Conservation (phyloP, 2,888 invertebrate species). For the Sarcophaga rosellei region DNA sequence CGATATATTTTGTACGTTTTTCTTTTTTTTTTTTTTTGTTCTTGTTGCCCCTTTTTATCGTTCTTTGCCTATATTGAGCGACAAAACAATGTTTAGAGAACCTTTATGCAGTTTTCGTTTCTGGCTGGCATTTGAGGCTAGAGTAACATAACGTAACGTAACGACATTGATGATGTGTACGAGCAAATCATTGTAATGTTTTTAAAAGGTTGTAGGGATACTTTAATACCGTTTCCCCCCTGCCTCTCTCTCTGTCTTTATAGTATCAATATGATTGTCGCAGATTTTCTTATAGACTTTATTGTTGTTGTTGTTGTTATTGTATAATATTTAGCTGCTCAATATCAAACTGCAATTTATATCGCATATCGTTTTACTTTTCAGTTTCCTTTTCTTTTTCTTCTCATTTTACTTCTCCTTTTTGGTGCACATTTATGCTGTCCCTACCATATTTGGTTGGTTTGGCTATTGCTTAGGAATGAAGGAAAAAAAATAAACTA, state of each 20-base stretch:
- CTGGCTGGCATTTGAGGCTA: slow-evolving; percentile 10
- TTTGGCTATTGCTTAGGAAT: background rate
- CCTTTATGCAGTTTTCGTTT: slow-evolving; percentile 43
- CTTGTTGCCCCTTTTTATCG: too few relatives aligned
- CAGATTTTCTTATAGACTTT: slow-evolving; percentile 27
- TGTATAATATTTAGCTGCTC: background rate
- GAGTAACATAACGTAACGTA: background rate
- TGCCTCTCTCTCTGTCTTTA: background rate
- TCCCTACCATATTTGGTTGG: slow-evolving; percentile 61
- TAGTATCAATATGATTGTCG: slow-evolving; percentile 45
- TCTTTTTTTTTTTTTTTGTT: background rate
- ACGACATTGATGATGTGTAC: background rate
- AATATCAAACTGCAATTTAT: slow-evolving; percentile 40
- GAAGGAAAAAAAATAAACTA: slow-evolving; percentile 4
- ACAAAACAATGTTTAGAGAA: slow-evolving; percentile 53
- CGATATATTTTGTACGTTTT: slow-evolving; percentile 46
- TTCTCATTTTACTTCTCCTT: background rate
- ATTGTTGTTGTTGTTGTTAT: background rate
- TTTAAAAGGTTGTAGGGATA: background rate
- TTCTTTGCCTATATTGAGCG: background rate
- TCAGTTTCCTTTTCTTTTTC: slow-evolving; percentile 25
- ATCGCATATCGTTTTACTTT: slow-evolving; percentile 29
- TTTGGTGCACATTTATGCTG: slow-evolving; percentile 57
- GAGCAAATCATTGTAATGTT: background rate
- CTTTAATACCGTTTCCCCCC: background rate